phyloP scores from a whole-genome alignment of 2,113 vertebrate genomes.

The Pseudorasbora parva region DNA sequence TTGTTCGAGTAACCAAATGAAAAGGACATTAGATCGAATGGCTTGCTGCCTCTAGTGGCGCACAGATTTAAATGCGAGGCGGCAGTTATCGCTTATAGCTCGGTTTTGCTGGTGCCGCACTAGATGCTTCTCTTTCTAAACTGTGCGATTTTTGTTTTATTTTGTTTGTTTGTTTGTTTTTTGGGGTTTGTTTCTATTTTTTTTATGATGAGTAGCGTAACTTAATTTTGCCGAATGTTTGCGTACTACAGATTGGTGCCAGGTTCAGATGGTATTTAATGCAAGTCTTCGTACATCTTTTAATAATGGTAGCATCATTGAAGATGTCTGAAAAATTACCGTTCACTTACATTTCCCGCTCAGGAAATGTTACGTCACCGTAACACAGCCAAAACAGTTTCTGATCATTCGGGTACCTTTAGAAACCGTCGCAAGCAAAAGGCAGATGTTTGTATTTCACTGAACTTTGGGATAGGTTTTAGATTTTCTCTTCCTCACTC shows the following conservation, averaged over 20 bases:
- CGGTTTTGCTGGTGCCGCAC: conserved; percentile 55
- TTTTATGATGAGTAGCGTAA: conserved; percentile 60
- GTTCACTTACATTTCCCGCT: not conserved
- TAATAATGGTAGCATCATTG: not conserved
- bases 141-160: conserved; percentile 59
- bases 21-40: not conserved
- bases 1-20: not conserved
- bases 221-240: conserved; percentile 68
- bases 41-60: not conserved
- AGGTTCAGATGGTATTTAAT: conserved; percentile 30
- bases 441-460: not conserved
- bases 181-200: too few relatives aligned
- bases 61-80: not conserved
- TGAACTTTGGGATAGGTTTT: not conserved
- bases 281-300: not conserved
- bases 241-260: conserved; percentile 51
- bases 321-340: not conserved
- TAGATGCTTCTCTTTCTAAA: conserved; percentile 55
- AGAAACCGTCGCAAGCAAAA: not conserved
- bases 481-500: not conserved
- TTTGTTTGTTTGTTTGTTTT: too few relatives aligned
- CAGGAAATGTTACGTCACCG: not conserved
- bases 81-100: not conserved
- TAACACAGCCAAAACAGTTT: not conserved
- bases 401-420: not conserved